These are phyloP conservation scores for Pterophyllum scalare DNA, from an alignment of 2,113 vertebrate species.

Conservation along the genomic window DNA sequence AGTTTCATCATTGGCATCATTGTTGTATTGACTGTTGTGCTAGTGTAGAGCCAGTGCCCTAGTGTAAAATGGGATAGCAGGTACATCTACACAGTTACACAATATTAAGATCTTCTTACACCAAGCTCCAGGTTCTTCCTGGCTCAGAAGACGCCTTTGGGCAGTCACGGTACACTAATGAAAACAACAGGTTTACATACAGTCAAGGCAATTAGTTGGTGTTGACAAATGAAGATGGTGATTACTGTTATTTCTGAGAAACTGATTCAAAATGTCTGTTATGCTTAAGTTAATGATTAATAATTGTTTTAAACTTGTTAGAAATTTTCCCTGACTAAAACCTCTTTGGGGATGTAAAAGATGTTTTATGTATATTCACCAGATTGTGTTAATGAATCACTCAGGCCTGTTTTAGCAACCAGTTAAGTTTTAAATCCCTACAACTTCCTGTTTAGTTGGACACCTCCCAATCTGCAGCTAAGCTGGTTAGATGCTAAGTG, in stretches of 20 bases:
- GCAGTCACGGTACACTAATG: not conserved
- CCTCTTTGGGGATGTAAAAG: not conserved
- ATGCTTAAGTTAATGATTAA: not conserved
- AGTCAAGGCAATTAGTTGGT: not conserved
- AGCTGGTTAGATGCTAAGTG: not conserved
- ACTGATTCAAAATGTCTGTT: not conserved
- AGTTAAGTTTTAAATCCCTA: conserved; percentile 1
- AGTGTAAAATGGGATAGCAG: not conserved
- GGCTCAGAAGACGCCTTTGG: not conserved
- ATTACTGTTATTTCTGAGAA: not conserved
- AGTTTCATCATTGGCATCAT: not conserved
- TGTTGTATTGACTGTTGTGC: not conserved
- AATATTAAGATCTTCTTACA: not conserved
- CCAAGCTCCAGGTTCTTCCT: not conserved
- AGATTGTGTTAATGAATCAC: not conserved
- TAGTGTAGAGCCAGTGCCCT: not conserved
- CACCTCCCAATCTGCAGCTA: not conserved
- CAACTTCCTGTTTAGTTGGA: not conserved
- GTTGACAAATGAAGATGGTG: not conserved
- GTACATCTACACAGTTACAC: not conserved
- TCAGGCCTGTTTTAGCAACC: not conserved
- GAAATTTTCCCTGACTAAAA: too few relatives aligned
- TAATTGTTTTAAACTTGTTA: not conserved
- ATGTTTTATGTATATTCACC: not conserved
- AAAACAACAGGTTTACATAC: not conserved